A percentile compares a stretch with the other conserved stretches of the same genome.
Conservation (phyloP, 2,113 vertebrate species). For the Otocyon megalotis region DNA sequence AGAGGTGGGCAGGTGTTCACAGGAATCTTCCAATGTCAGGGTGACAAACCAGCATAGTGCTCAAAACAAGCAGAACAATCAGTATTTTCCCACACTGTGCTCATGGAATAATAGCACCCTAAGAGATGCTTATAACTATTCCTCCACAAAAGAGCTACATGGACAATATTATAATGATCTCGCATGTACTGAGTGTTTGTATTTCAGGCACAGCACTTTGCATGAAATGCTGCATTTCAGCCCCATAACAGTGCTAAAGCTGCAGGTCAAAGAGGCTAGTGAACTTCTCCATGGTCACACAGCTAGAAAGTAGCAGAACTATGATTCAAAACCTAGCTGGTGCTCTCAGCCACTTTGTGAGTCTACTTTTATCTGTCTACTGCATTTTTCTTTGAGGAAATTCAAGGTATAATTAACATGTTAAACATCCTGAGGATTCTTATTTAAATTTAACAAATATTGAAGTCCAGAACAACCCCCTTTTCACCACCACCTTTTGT, state of each 20-base stretch:
- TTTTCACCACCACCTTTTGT: not conserved
- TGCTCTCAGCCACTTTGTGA: not conserved
- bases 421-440: not conserved
- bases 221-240: not conserved
- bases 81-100: not conserved
- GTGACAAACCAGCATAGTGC: not conserved
- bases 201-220: not conserved
- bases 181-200: accelerated
- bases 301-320: not conserved
- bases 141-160: not conserved
- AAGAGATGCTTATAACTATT: not conserved
- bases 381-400: not conserved
- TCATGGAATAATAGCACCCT: too few species aligned
- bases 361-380: not conserved
- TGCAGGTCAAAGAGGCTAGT: not conserved
- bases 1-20: not conserved
- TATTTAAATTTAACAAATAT: not conserved
- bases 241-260: not conserved
- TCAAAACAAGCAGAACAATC: not conserved
- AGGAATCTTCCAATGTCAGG: not conserved
- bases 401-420: not conserved
- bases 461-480: not conserved
- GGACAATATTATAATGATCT: accelerated
- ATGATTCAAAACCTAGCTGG: not conserved
- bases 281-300: not conserved